phyloP scores from a whole-genome alignment of 2,888 invertebrate species.

The Hylaea fasciaria region DNA sequence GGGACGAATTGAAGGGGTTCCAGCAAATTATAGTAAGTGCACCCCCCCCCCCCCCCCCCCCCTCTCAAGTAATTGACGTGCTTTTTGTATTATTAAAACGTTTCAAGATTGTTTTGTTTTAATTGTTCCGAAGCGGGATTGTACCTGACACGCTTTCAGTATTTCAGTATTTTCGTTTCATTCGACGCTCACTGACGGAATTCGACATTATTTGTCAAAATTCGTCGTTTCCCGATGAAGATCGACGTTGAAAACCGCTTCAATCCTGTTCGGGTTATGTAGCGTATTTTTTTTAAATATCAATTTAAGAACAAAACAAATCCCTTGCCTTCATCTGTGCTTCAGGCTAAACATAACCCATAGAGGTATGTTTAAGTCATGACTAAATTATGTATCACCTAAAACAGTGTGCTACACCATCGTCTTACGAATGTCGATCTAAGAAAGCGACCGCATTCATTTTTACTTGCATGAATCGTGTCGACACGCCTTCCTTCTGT shows the following conservation, averaged over 20 bases:
- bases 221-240: neutral
- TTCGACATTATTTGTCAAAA: neutral
- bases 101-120: constrained; percentile 39
- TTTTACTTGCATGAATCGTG: no score
- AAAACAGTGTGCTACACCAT: no score
- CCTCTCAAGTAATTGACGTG: constrained; percentile 31
- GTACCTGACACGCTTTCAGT: constrained; percentile 21
- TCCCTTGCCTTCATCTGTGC: no score
- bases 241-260: neutral
- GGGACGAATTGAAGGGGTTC: constrained; percentile 1
- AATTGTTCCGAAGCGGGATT: constrained; percentile 29
- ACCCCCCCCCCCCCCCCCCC: constrained; percentile 8
- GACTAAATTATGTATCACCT: no score
- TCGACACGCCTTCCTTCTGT: no score
- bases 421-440: no score
- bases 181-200: constrained; percentile 10
- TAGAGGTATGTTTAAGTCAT: no score
- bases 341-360: no score
- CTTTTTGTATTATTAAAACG: constrained; percentile 39
- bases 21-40: constrained; percentile 35
- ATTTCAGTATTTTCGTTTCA: constrained; percentile 21
- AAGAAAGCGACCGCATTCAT: no score
- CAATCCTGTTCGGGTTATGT: constrained; percentile 4
- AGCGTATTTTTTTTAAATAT: constrained; percentile 6
- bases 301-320: no score